Evolutionary conservation across 2,797 vertebrate species (phyloP).

Genomic region (Danionella dracula): DNA sequence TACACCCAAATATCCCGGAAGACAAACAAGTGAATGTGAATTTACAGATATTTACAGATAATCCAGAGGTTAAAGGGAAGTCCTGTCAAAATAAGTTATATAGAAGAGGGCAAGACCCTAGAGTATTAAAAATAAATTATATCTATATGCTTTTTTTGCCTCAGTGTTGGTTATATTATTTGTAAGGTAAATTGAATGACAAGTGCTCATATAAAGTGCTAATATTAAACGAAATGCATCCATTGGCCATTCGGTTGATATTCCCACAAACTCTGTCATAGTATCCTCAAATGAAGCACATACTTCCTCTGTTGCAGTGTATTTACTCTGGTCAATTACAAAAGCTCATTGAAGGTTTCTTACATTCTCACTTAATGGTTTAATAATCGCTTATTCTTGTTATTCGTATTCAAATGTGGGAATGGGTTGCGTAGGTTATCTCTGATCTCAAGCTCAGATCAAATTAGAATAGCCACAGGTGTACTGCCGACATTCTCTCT

Average conservation of each 20-base stretch:
- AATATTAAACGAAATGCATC: constrained; percentile 38
- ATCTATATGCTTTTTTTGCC: constrained; percentile 44
- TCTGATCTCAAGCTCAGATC: constrained; percentile 2
- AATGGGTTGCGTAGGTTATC: background rate
- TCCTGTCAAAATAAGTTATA: constrained; percentile 28
- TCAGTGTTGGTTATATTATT: constrained; percentile 38
- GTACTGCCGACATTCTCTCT: background rate
- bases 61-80: constrained; percentile 39
- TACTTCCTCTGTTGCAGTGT: background rate
- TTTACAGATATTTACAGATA: constrained; percentile 29
- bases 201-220: constrained; percentile 55
- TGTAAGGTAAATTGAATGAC: constrained; percentile 33
- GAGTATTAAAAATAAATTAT: constrained; percentile 44
- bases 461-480: constrained; percentile 3
- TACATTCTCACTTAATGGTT: too few relatives aligned
- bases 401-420: too few relatives aligned
- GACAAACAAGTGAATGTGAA: constrained; percentile 33
- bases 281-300: constrained; percentile 21
- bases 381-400: too few relatives aligned
- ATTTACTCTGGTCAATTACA: background rate
- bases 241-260: constrained; percentile 1
- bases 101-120: constrained; percentile 20
- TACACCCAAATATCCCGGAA: constrained; percentile 34
- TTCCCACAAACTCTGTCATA: constrained; percentile 58
- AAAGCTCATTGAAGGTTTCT: background rate